Base-by-base conservation (phyloP, 53 echinoderm and acorn worm species). In the Hippasteria phrygiana region DNA sequence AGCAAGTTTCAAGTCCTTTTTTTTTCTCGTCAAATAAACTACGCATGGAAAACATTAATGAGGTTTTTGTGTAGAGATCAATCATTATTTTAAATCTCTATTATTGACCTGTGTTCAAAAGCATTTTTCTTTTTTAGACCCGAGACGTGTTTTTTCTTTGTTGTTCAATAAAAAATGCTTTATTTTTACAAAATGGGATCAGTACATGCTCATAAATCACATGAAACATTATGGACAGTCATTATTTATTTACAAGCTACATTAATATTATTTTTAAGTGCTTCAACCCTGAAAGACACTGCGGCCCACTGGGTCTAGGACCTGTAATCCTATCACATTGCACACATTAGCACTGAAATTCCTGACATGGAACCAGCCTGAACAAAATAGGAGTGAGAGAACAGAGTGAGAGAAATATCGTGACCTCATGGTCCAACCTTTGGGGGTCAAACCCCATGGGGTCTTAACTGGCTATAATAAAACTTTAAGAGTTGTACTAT, bases 401-500 rank as follows among this genome's bases (percentile, higher is more conserved):
- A 76, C 50, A 48, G 20, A 48, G 43, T 32, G 27, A 74, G 76
- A 53, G 17, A 51, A 35, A 53, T 20, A 11, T 45, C 5, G 41
- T 66, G 83, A 67, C 83, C 83, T 83, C 33, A 32, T 16, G 65
- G 67, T 38, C 43, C 17, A 35, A 83, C 48, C 63, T 62, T 65
- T 66, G n/a, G 29, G n/a, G 83, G 83, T 83, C 83, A 83, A 83
- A 33, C 20, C 43, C 73, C 1, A 3, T 73, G 73, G 73, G 67
- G 83, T 63, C 83, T 37, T 80, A 62, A 80, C 66, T 41, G 35
- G 24, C 43, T 43, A 43, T 65, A 43, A 83, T 83, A 83, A 83
- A 83, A 65, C 43, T 83, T 83, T 66, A 83, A 83, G 79, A 56
- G 59, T 55, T 79, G 3, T 46, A 37, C 0, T 11, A 2, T 10